These are phyloP conservation scores for Suncus etruscus DNA, from an alignment of 2,113 vertebrate genomes.

Conservation along the genomic window DNA sequence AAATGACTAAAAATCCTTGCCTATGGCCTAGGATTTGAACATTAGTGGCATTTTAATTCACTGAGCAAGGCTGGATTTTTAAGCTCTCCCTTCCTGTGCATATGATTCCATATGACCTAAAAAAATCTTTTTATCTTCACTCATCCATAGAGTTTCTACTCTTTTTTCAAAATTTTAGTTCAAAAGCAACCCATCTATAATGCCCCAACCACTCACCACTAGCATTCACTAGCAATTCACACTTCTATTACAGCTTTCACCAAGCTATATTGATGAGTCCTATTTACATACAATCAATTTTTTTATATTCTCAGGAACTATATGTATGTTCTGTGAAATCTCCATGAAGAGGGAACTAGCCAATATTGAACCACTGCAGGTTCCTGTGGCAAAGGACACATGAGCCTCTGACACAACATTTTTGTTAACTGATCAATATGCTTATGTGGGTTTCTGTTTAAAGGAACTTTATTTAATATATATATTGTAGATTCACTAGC, in stretches of 20 bases:
- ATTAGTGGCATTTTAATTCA: background rate
- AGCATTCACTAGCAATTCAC: no score
- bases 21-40: background rate
- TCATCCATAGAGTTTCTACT: background rate
- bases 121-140: background rate
- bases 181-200: background rate
- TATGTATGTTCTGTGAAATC: background rate
- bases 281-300: background rate
- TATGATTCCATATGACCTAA: background rate
- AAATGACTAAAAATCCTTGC: conserved; percentile 22
- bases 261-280: background rate
- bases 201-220: background rate
- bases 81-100: background rate
- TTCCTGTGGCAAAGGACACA: background rate
- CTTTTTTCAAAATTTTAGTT: background rate
- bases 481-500: background rate
- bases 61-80: background rate
- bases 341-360: background rate
- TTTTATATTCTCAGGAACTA: background rate
- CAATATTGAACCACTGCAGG: background rate
- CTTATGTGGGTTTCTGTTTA: background rate
- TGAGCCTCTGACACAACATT: background rate
- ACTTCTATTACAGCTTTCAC: background rate
- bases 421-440: background rate
- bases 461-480: background rate